phyloP scores from a whole-genome alignment of 2,888 invertebrate genomes.

The Corythucha ciliata region DNA sequence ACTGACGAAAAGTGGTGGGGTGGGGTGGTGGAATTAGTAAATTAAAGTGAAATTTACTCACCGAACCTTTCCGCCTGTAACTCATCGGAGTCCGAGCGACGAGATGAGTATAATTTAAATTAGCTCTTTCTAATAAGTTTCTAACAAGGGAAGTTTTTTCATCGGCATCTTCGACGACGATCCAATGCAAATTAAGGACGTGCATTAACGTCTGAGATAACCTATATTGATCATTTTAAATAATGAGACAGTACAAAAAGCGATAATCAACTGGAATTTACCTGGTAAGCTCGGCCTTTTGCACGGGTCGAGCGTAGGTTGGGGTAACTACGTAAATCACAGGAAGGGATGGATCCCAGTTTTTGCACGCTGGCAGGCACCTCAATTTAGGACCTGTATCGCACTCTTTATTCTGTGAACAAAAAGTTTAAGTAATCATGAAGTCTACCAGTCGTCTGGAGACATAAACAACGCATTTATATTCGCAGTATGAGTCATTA shows the following conservation, averaged over 20 bases:
- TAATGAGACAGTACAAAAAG: conserved; percentile 29
- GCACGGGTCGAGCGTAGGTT: conserved; percentile 76
- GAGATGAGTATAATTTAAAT: conserved; percentile 53
- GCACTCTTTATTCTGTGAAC: too few species aligned
- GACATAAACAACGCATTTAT: too few species aligned
- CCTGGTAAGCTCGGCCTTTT: conserved; percentile 89
- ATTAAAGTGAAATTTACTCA: too few species aligned
- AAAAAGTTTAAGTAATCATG: too few species aligned
- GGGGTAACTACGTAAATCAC: conserved; percentile 87
- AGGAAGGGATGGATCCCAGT: conserved; percentile 46
- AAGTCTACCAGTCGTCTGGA: too few species aligned
- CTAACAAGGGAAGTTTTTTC: conserved; percentile 60
- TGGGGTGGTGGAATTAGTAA: too few species aligned
- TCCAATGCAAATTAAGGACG: conserved; percentile 85
- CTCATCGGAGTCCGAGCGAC: conserved; percentile 58
- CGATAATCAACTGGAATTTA: conserved; percentile 39
- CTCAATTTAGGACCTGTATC: too few species aligned
- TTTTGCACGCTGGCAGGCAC: conserved; percentile 31
- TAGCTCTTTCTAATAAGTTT: conserved; percentile 58
- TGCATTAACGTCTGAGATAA: conserved; percentile 77
- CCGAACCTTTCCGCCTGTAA: conserved; percentile 50
- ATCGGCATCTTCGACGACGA: conserved; percentile 79
- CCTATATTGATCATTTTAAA: conserved; percentile 43
- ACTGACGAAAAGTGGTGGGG: too few species aligned
- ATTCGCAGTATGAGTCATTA: too few species aligned